Conservation (phyloP, 2,113 vertebrate species). For the Chlorocebus sabaeus region DNA sequence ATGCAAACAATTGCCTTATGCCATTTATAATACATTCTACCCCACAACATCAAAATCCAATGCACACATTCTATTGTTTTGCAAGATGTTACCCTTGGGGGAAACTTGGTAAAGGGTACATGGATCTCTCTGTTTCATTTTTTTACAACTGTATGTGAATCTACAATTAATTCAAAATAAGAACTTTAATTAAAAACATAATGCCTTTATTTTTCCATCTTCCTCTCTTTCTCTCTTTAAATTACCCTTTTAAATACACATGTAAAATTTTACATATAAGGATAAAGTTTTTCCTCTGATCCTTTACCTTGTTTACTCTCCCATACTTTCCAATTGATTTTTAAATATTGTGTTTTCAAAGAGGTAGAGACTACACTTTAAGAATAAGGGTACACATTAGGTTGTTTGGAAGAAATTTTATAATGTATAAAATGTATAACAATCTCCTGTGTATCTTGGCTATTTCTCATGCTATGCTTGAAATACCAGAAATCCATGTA, state of each 20-base stretch:
- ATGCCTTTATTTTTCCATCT: not conserved
- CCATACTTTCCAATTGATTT: not conserved
- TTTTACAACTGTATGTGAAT: not conserved
- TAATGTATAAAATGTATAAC: not conserved
- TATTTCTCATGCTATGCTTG: not conserved
- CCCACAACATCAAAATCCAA: not conserved
- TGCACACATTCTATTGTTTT: not conserved
- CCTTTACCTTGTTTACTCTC: not conserved
- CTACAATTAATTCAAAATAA: conserved; percentile 1
- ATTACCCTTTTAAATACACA: not conserved
- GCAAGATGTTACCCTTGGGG: not conserved
- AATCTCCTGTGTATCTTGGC: not conserved
- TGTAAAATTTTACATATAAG: not conserved
- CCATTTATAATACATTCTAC: not conserved
- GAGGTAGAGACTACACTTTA: not conserved
- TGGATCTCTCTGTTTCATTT: not conserved
- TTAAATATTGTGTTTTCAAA: not conserved
- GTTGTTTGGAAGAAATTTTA: not conserved
- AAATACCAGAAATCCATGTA: not conserved
- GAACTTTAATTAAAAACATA: not conserved
- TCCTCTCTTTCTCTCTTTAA: not conserved
- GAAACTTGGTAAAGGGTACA: not conserved
- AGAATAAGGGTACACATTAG: not conserved
- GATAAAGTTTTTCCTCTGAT: not conserved
- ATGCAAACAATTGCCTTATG: not conserved